Conservation (phyloP, 1,140 invertebrate genomes). For the Aphelenchoides besseyi region DNA sequence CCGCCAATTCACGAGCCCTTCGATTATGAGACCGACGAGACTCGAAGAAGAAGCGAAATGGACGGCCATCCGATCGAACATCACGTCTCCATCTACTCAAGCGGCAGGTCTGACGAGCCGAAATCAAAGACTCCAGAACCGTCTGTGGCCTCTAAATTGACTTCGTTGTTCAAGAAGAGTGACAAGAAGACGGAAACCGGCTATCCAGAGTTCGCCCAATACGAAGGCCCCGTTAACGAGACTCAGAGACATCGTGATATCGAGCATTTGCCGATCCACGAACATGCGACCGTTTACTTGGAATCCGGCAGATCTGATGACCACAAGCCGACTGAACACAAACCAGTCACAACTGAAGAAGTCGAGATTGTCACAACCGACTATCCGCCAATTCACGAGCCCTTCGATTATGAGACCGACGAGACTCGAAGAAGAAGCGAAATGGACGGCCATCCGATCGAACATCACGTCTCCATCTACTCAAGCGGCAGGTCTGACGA, state of each 20-base stretch:
- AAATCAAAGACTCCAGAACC: background rate
- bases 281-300: no score
- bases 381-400: background rate
- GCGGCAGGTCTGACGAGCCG: background rate
- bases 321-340: background rate
- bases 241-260: no score
- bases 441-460: background rate
- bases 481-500: background rate
- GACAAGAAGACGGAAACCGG: no score
- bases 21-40: background rate
- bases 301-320: no score
- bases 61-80: background rate
- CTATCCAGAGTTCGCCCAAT: no score
- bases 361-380: background rate
- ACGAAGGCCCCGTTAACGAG: no score
- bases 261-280: no score
- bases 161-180: no score
- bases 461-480: constrained; percentile 1
- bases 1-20: background rate
- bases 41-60: background rate
- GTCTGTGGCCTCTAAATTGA: no score
- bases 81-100: background rate
- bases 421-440: background rate
- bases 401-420: background rate
- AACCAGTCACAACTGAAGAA: background rate